Evolutionary conservation across 37 sponge, comb jelly and placozoan genomes (phyloP).

Genomic region (Halisarca cf. caerulea): DNA sequence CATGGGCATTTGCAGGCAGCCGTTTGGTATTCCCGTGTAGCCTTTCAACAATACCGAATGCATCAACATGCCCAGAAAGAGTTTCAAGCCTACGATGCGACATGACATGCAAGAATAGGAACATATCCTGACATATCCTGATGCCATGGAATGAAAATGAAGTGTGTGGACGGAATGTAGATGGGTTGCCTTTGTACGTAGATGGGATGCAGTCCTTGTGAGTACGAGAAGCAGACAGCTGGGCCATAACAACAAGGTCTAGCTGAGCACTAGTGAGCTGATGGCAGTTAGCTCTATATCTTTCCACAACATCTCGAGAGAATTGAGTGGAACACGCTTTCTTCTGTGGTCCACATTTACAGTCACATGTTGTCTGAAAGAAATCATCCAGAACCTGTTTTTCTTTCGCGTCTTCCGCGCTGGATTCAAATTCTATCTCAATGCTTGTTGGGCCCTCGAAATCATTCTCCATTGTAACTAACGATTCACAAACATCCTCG

Average conservation of each 20-base stretch:
- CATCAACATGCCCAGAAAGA: not conserved
- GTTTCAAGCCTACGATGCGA: not conserved
- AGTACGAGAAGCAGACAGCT: not conserved
- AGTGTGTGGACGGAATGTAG: not conserved
- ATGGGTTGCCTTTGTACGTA: not conserved
- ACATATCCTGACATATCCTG: not conserved
- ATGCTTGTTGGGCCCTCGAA: too few species aligned
- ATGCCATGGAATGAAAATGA: not conserved
- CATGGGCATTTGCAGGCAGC: not conserved
- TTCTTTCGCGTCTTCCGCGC: not conserved
- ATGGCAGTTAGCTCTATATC: not conserved
- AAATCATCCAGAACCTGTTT: not conserved
- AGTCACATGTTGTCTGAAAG: not conserved
- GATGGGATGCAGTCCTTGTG: not conserved
- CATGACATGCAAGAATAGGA: not conserved
- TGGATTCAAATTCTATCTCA: too few species aligned
- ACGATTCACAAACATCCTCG: too few species aligned
- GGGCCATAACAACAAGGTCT: not conserved
- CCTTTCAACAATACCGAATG: not conserved
- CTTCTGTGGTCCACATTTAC: not conserved
- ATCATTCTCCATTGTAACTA: too few species aligned
- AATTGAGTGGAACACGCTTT: not conserved
- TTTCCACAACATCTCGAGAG: not conserved
- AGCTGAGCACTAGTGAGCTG: not conserved
- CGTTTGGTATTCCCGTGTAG: not conserved